phyloP scores from a whole-genome alignment of 35 echinoderm and acorn worm genomes.

The Anneissia japonica region DNA sequence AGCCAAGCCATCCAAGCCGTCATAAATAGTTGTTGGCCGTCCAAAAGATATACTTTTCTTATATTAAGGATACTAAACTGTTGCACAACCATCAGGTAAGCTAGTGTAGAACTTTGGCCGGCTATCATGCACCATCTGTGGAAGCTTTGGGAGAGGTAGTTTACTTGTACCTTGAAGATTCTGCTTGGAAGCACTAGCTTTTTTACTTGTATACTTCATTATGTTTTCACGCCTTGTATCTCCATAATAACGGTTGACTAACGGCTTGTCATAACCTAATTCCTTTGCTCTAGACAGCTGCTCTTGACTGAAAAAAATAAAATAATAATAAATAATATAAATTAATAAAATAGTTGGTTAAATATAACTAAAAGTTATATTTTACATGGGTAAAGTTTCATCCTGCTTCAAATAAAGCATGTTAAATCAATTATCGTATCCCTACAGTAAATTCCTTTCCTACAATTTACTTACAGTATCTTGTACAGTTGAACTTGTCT shows the following conservation, averaged over 20 bases:
- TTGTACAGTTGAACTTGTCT: no score
- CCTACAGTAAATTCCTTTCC: no score
- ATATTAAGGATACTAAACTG: slow-evolving; percentile 94
- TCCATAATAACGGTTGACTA: slow-evolving; percentile 88
- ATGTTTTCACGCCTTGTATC: slow-evolving; percentile 73
- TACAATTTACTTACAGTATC: no score
- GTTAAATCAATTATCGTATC: no score
- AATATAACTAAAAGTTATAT: no score
- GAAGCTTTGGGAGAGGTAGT: slow-evolving; percentile 41
- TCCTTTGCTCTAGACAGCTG: slow-evolving; percentile 45
- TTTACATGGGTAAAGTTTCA: no score
- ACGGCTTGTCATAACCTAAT: slow-evolving; percentile 59
- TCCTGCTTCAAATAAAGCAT: no score
- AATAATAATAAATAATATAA: not conserved
- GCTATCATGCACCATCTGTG: not conserved
- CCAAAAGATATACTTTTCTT: no score
- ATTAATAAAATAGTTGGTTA: no score
- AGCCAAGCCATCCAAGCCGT: no score
- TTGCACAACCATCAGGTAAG: slow-evolving; percentile 66
- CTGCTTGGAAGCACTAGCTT: slow-evolving; percentile 32
- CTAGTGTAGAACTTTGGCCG: slow-evolving; percentile 66
- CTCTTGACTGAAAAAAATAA: slow-evolving; percentile 48
- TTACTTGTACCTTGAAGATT: slow-evolving; percentile 2
- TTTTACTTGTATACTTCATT: slow-evolving; percentile 58
- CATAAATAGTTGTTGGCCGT: no score